Evolutionary conservation across 2,797 vertebrate genomes (phyloP).

Genomic region (Nyctibius grandis): DNA sequence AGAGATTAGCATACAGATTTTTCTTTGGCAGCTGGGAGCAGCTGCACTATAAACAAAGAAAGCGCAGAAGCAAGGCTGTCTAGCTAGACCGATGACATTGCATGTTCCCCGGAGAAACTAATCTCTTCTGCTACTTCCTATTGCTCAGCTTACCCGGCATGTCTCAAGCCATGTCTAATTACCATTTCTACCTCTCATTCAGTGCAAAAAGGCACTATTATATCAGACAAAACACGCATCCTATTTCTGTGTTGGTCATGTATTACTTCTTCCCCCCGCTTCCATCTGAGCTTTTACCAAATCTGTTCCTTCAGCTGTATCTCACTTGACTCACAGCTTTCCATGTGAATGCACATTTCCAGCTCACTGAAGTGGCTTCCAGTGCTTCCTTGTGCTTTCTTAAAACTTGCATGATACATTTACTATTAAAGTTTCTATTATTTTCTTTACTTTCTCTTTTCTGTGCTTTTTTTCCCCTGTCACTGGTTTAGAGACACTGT

Average conservation of each 20-base stretch:
- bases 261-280: not conserved
- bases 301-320: not conserved
- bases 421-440: not conserved
- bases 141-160: not conserved
- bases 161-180: not conserved
- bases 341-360: not conserved
- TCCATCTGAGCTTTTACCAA: not conserved
- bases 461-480: no score
- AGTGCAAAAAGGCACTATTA: not conserved
- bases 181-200: not conserved
- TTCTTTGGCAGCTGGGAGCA: not conserved
- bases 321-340: not conserved
- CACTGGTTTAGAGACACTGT: not conserved
- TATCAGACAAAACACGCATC: not conserved
- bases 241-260: not conserved
- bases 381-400: not conserved
- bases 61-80: not conserved
- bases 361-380: not conserved
- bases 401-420: no score
- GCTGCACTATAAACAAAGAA: not conserved
- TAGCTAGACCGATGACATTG: not conserved
- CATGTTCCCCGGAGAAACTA: not conserved
- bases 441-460: not conserved
- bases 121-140: not conserved
- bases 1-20: not conserved